These are phyloP conservation scores for Hylaeus anthracinus DNA, from an alignment of 1,140 invertebrate species.

Conservation along the genomic window DNA sequence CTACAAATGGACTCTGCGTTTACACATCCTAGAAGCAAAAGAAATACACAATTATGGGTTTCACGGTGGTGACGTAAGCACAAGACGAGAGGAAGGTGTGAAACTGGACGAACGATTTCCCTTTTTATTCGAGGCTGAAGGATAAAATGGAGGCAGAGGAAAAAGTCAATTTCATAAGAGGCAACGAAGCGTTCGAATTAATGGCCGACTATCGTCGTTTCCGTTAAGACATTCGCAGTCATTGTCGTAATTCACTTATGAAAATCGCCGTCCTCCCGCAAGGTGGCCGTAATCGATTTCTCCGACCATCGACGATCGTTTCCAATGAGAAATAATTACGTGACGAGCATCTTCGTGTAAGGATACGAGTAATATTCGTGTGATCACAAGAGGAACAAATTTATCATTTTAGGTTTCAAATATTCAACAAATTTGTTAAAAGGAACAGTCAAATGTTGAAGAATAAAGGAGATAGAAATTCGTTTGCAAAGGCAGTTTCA, in stretches of 20 bases:
- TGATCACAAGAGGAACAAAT: no score
- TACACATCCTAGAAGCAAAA: no score
- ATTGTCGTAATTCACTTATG: constrained; percentile 56
- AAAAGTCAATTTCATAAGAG: constrained; percentile 31
- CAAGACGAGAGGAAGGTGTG: background rate
- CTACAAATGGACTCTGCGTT: no score
- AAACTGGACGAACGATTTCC: constrained; percentile 20
- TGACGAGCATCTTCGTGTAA: background rate
- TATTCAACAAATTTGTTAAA: no score
- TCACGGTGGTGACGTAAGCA: background rate
- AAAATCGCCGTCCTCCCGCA: background rate
- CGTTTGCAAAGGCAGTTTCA: no score
- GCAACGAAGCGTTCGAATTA: constrained; percentile 54
- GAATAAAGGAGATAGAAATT: no score
- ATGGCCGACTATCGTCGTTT: constrained; percentile 50
- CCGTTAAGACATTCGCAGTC: constrained; percentile 6
- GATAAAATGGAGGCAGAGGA: constrained; percentile 35
- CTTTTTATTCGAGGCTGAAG: background rate
- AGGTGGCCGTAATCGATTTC: constrained; percentile 35
- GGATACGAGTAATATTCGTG: no score
- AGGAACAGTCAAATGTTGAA: no score
- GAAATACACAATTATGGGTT: no score
- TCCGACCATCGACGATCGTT: background rate
- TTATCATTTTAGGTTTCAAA: no score
- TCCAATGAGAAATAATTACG: constrained; percentile 11